Conservation (phyloP, 2,113 vertebrate species). For the Chionomys nivalis region DNA sequence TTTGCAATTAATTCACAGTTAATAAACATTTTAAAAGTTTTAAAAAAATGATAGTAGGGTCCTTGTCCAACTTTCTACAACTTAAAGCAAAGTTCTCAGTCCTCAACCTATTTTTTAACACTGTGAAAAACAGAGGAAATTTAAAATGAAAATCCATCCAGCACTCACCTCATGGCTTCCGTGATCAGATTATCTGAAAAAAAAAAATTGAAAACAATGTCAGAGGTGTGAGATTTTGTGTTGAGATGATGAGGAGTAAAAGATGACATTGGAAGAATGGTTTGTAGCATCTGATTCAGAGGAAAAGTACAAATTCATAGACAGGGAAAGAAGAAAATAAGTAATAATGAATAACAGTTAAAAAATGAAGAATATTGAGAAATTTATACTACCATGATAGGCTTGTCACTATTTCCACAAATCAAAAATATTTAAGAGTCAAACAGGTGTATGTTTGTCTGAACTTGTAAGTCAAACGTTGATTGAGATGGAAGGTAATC, state of each 20-base stretch:
- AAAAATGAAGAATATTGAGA: neutral
- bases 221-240: neutral
- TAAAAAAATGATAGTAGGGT: neutral
- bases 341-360: neutral
- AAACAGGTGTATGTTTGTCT: neutral
- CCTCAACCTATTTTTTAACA: neutral
- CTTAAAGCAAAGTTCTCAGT: neutral
- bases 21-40: slow-evolving; percentile 70
- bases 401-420: neutral
- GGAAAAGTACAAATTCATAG: neutral
- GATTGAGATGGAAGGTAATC: neutral
- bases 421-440: neutral
- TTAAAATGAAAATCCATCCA: neutral
- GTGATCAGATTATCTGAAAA: too few relatives aligned
- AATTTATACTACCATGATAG: neutral
- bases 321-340: neutral
- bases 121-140: neutral
- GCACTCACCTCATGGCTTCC: fast-evolving
- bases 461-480: neutral
- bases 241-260: neutral
- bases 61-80: neutral
- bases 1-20: slow-evolving; percentile 72
- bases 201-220: neutral
- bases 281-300: neutral
- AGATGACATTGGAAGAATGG: neutral